A percentile compares a stretch with the other conserved stretches of the same genome.
phyloP scores from a whole-genome alignment of 2,113 vertebrate species.

The Scomber japonicus region DNA sequence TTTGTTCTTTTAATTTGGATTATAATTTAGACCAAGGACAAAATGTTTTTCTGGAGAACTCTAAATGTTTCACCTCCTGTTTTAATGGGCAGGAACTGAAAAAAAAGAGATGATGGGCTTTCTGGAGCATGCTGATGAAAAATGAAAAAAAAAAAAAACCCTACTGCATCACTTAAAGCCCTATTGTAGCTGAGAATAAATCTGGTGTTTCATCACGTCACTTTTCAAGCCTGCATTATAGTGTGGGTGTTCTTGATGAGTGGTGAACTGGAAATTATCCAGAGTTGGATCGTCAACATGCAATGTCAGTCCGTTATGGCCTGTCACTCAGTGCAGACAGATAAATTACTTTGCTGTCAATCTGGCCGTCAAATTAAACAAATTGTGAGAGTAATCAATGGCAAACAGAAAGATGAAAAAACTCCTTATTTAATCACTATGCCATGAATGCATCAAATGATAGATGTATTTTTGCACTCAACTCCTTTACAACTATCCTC shows the following conservation, averaged over 20 bases:
- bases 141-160: neutral
- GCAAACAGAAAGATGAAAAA: conserved; percentile 55
- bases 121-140: conserved; percentile 2
- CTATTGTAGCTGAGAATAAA: conserved; percentile 89
- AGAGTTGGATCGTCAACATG: conserved; percentile 84
- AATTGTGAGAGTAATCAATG: conserved; percentile 89
- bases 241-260: conserved; percentile 90
- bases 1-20: conserved; percentile 47
- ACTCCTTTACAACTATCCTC: conserved; percentile 62
- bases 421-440: conserved; percentile 60
- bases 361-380: conserved; percentile 84
- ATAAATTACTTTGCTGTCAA: conserved; percentile 90
- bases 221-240: conserved; percentile 73
- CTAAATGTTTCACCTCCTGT: conserved; percentile 25
- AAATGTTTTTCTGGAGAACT: conserved; percentile 30
- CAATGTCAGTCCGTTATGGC: conserved; percentile 90
- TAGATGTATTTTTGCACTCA: conserved; percentile 54
- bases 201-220: conserved; percentile 79
- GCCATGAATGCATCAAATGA: conserved; percentile 63
- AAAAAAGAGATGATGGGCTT: conserved; percentile 6
- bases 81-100: neutral
- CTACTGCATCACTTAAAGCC: conserved; percentile 86
- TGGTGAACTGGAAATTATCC: conserved; percentile 93
- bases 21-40: conserved; percentile 52
- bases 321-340: conserved; percentile 89